Percentiles rank a stretch among this genome's conserved stretches.
These are phyloP conservation scores for Drosophila atripex DNA, from an alignment of 2,888 invertebrate species.

Conservation along the genomic window DNA sequence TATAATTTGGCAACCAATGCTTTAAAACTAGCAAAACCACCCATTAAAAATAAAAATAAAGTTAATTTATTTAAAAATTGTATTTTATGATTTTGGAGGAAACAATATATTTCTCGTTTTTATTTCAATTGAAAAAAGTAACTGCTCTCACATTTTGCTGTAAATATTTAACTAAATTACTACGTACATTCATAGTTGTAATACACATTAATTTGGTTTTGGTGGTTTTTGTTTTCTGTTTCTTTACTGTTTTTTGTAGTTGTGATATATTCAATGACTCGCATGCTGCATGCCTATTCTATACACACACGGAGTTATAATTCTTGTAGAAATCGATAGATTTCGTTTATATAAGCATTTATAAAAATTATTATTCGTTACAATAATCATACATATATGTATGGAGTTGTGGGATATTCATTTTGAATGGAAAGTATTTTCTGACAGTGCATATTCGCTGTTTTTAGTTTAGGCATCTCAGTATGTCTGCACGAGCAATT, in stretches of 20 bases:
- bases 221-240: conserved; percentile 62
- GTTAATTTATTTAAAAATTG: background rate
- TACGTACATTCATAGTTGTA: conserved; percentile 61
- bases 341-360: conserved; percentile 62
- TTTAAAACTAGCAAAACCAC: too few relatives aligned
- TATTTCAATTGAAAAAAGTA: conserved; percentile 69
- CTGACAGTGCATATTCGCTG: conserved; percentile 33
- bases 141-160: conserved; percentile 58
- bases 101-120: conserved; percentile 59
- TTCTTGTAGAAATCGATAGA: conserved; percentile 47
- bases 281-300: conserved; percentile 35
- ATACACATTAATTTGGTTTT: conserved; percentile 75
- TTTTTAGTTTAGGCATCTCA: conserved; percentile 32
- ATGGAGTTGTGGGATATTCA: conserved; percentile 26
- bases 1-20: too few relatives aligned
- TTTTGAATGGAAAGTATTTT: conserved; percentile 13
- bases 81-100: conserved; percentile 31
- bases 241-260: conserved; percentile 33
- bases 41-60: background rate
- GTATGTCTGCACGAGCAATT: conserved; percentile 10
- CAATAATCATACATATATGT: conserved; percentile 32
- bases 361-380: conserved; percentile 65
- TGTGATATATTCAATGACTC: conserved; percentile 53
- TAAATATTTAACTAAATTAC: conserved; percentile 71
- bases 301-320: conserved; percentile 54